These are phyloP conservation scores for Maniola jurtina DNA, from an alignment of 1,140 invertebrate genomes.

Conservation along the genomic window DNA sequence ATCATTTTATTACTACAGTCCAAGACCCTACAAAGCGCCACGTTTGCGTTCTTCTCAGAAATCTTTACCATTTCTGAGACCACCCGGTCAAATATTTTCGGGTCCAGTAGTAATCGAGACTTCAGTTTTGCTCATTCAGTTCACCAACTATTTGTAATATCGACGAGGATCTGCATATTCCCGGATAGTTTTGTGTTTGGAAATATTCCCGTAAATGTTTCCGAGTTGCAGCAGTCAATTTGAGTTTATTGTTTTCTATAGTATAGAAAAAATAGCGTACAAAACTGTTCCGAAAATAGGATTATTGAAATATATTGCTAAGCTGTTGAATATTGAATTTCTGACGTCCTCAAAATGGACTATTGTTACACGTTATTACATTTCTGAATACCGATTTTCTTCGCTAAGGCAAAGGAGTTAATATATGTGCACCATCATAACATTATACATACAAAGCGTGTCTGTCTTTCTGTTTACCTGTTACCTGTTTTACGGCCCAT, in stretches of 20 bases:
- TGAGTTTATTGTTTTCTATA: slow-evolving; percentile 2
- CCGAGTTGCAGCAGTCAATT: not conserved
- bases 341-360: not conserved
- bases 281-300: slow-evolving; percentile 3
- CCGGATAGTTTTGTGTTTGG: not conserved
- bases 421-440: no score
- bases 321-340: not conserved
- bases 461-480: no score
- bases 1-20: no score
- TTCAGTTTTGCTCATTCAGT: not conserved
- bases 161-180: not conserved
- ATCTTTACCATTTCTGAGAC: no score
- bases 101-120: not conserved
- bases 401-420: not conserved
- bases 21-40: no score
- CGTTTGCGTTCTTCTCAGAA: no score
- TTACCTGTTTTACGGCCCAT: no score
- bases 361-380: not conserved
- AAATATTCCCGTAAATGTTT: slow-evolving; percentile 5
- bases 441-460: no score
- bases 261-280: not conserved
- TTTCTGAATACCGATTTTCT: not conserved
- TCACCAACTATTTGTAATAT: slow-evolving; percentile 1
- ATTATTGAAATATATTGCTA: slow-evolving; percentile 5
- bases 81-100: no score